phyloP scores from a whole-genome alignment of 2,113 vertebrate species.

The Sitta europaea region DNA sequence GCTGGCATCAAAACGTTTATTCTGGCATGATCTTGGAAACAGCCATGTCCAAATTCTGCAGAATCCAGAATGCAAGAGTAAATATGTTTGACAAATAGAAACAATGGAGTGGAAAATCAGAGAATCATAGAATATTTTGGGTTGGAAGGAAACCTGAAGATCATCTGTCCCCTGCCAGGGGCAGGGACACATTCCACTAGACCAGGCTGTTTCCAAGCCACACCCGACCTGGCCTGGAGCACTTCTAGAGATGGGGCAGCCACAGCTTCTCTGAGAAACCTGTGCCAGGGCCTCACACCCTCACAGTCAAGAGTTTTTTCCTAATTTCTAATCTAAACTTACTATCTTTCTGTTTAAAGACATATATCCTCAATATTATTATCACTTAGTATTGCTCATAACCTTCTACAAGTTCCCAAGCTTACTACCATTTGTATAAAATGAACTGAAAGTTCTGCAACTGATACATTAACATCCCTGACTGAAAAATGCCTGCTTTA shows the following conservation, averaged over 20 bases:
- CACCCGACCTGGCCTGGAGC: background rate
- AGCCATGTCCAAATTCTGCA: background rate
- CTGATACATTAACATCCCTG: background rate
- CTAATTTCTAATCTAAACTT: background rate
- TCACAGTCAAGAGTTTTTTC: background rate
- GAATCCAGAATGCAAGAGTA: background rate
- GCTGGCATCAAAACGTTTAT: background rate
- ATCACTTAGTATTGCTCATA: background rate
- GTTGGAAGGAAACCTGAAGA: background rate
- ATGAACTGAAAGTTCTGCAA: background rate
- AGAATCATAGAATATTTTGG: background rate
- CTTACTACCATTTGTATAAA: background rate
- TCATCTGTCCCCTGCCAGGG: too few relatives aligned
- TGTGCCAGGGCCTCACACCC: background rate
- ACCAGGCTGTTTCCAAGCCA: accelerated
- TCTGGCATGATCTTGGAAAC: background rate
- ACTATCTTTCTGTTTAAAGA: background rate
- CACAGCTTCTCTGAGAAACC: background rate
- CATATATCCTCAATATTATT: background rate
- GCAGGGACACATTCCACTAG: background rate
- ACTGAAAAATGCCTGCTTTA: background rate
- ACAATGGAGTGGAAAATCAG: background rate
- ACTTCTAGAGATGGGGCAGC: background rate
- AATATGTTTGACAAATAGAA: background rate
- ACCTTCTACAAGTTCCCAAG: background rate